These are phyloP conservation scores for Perizoma flavofasciatum DNA, from an alignment of 2,888 invertebrate genomes.

Conservation along the genomic window DNA sequence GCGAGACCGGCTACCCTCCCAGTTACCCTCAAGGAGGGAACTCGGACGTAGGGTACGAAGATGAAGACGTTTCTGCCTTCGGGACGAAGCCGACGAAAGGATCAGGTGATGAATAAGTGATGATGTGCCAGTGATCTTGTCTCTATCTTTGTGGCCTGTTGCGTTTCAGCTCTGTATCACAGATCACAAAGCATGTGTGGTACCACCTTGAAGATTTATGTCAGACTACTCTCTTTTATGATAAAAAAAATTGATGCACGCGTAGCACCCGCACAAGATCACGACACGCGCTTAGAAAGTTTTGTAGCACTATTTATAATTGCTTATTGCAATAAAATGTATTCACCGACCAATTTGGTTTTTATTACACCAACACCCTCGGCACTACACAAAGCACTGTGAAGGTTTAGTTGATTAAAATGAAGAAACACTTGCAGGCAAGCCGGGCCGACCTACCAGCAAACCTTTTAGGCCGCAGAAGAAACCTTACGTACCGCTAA, in stretches of 20 bases:
- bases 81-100: constrained; percentile 71
- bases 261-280: constrained; percentile 59
- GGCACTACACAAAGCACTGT: constrained; percentile 69
- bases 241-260: constrained; percentile 18
- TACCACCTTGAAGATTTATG: background rate
- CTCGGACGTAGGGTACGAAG: constrained; percentile 58
- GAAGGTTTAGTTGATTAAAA: constrained; percentile 70
- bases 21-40: constrained; percentile 36
- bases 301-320: constrained; percentile 67
- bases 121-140: constrained; percentile 76
- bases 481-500: constrained; percentile 78
- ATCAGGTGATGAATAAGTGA: constrained; percentile 79
- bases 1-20: constrained; percentile 31
- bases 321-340: constrained; percentile 80
- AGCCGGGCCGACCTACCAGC: constrained; percentile 73
- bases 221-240: constrained; percentile 23
- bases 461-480: constrained; percentile 77
- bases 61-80: constrained; percentile 62
- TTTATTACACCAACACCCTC: constrained; percentile 81
- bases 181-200: constrained; percentile 27
- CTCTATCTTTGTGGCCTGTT: constrained; percentile 36
- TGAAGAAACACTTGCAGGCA: constrained; percentile 72
- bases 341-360: constrained; percentile 78
- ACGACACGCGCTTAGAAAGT: constrained; percentile 65
- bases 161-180: constrained; percentile 18